Base-by-base conservation (phyloP, 2,888 invertebrate genomes). In the Ochlodes sylvanus region DNA sequence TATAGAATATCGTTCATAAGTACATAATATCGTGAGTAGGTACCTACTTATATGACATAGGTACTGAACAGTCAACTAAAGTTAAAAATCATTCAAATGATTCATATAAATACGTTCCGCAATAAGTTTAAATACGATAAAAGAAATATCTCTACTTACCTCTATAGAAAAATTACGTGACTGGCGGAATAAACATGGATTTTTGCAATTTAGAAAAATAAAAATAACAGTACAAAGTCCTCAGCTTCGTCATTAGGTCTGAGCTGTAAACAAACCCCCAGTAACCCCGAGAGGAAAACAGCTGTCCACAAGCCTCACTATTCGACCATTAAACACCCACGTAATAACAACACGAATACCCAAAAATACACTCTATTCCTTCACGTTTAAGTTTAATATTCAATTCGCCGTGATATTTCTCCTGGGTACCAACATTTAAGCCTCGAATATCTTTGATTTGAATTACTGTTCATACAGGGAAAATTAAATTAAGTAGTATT, bases 301-400 rank as follows among this genome's bases (percentile, higher is more conserved):
- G 92, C 92, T 93, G 92, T 89, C 89, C 78, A 85, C 92, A 93
- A 84, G 86, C 90, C 88, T 89, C 86, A 81, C 73, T 77, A 77
- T 78, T 78, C 79, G 72, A 79, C 85, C 83, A 89, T 90, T 90
- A 90, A 91, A 90, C 90, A 87, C 90, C 88, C 87, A 90, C 89
- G 84, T 79, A 77, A 75, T 76, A 85, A 80, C 79, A 77, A 74
- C 76, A 54, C 72, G 65, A 34, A 0, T 15, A 44, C 47, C 1
- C 68, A 10, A 84, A 86, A 79, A 58, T 12, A 66, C 71, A 77
- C 79, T 73, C 64, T 82, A 77, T 3, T 0, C 0, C 0, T 0
- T 0, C 0, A 0, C 0, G 2, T 0, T 44, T 75, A 73, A 72
- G 78, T 71, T 68, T 58, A 65, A 75, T 74, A 77, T 78, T 72